Base-by-base conservation (phyloP, 2,113 vertebrate species). In the Leptocoma aspasia region DNA sequence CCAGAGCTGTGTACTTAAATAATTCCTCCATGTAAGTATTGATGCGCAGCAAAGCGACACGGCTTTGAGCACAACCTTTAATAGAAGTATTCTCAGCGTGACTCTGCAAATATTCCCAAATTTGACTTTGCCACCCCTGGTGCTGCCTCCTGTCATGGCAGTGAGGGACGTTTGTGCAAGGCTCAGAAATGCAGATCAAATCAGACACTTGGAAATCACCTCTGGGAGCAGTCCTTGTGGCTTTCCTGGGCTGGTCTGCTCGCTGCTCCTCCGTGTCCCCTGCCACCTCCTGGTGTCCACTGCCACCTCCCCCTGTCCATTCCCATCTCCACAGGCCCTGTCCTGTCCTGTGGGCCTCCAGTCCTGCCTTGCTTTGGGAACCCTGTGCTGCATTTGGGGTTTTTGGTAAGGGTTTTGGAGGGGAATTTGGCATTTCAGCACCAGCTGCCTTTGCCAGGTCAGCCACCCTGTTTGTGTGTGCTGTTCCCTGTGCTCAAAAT, bases 211-310 rank as follows among this genome's bases (percentile, higher is more conserved):
- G 7, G 21, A 18, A 33, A 20, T 61, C 8, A 1, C 21, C 56
- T 44, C 37, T 72, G 11, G 6, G 22, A 4, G 1, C 24, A 4
- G 26, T 70, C 56, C 59, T n/a, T 35, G 20, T 47, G 75, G 30
- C 37, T 44, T 23, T 63, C 33, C 19, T 35, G 31, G 22, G 1
- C 27, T 44, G 49, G 2, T 49, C 10, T 28, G 63, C 65, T 47
- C 0, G 0, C 60, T 0, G 0, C 26, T 72, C 37, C 11, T 91
- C 60, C 0, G 0, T 31, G 10, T 61, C 30, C 22, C 7, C 30
- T 64, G 6, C 47, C 14, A 14, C 5, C 15, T 64, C 39, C 37
- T 53, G 0, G 6, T 35, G 24, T 54, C 37, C 37, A 2, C 0
- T 72, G 8, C 49, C 16, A 23, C 3, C 19, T 72, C 59, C 42